These are phyloP conservation scores for Thymelicus lineola DNA, from an alignment of 2,888 invertebrate species.

Conservation along the genomic window DNA sequence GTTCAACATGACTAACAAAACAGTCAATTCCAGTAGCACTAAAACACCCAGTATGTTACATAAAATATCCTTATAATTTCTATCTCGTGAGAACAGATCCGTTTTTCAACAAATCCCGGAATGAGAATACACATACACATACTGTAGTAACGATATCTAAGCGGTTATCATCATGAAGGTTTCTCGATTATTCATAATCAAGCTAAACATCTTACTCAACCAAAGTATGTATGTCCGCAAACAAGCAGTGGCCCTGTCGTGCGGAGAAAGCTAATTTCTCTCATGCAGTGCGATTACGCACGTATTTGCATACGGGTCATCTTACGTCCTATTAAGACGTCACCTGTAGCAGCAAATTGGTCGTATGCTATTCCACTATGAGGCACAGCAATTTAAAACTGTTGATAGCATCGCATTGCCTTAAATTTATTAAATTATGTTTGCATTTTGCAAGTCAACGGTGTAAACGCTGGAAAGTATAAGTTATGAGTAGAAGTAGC, in stretches of 20 bases:
- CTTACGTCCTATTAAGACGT: slow-evolving; percentile 13
- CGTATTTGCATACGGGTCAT: slow-evolving; percentile 35
- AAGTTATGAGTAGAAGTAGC: neutral
- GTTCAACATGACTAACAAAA: no score
- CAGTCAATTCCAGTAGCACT: no score
- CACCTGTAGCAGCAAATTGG: slow-evolving; percentile 23
- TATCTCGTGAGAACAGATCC: no score
- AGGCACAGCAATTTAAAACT: neutral
- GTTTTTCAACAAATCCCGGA: no score
- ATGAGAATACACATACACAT: no score
- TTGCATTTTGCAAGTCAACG: neutral
- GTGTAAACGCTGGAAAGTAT: neutral
- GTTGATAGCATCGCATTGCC: neutral
- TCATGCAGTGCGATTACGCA: slow-evolving; percentile 29
- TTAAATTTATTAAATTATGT: neutral
- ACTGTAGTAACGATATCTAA: no score
- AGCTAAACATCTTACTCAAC: slow-evolving; percentile 14
- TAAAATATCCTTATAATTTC: no score
- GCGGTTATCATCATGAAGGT: neutral
- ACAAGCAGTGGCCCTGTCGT: slow-evolving; percentile 12
- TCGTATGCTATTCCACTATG: neutral
- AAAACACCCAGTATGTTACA: no score
- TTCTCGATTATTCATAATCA: neutral
- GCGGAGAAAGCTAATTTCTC: slow-evolving; percentile 36
- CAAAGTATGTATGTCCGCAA: slow-evolving; percentile 5